Evolutionary conservation across 2,888 invertebrate species (phyloP), one percentile per base, ranked within the genome.

Genomic region (Polymixis flavicincta): DNA sequence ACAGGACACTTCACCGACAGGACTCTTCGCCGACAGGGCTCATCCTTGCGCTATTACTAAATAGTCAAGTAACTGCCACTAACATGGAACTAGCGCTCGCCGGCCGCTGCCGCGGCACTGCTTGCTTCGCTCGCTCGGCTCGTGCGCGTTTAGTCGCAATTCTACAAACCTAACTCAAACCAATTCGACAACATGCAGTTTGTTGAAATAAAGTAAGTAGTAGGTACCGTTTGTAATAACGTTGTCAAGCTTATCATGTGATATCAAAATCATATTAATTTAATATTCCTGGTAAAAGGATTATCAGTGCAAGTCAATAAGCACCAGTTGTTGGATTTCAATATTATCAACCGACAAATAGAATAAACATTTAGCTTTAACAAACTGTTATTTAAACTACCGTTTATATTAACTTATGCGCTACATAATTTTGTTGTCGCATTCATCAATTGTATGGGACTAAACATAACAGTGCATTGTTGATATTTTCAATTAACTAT

Each of bases 391-490:
- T 72, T 70, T 64, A 28, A 59, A 71, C 13, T 42, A 19, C 52
- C 7, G n/a, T 57, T 45, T 45, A 11, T 64, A 61, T 54, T 32
- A 54, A 70, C 45, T 59, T 54, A 72, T 60, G 28, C 32, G 28
- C 37, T 60, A 28, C 50, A 73, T 71, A 32, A 76, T 73, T 60
- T 60, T 57, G 71, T 60, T 28, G 25, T 5, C 22, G 3, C 37
- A 48, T 80, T 76, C 22, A 80, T 69, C 63, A 83, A 57, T 69
- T 57, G n/a, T 79, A 59, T 76, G 67, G 67, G 60, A 71, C 68
- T 37, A 37, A n/a, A 57, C n/a, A 74, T 63, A 69, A 65, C 57
- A 68, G 9, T n/a, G 52, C 28, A 25, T 42, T 74, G 60, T 84
- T 72, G 57, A 66, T 71, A 75, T 64, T 70, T 75, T 67, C 70